phyloP scores from a whole-genome alignment of 1,140 invertebrate genomes.

The Plectus sambesii region DNA sequence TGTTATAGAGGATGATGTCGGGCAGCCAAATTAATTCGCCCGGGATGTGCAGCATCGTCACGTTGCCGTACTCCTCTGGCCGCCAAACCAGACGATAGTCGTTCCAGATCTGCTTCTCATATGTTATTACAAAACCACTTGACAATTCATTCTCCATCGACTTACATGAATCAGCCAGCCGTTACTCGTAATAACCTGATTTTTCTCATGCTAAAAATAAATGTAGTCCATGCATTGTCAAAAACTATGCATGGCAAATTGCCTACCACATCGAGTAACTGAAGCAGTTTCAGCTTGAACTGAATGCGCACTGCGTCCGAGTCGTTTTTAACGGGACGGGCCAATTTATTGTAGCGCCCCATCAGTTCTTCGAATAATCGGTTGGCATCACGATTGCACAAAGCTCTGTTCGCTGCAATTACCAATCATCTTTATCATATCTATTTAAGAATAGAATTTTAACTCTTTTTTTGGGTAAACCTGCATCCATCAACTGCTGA shows the following conservation, averaged over 20 bases:
- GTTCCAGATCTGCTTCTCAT: slow-evolving; percentile 81
- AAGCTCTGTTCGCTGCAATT: too few species aligned
- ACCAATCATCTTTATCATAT: too few species aligned
- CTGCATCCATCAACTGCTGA: too few species aligned
- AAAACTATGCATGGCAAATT: too few species aligned
- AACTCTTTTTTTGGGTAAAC: too few species aligned
- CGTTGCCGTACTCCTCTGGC: slow-evolving; percentile 56
- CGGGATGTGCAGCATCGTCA: slow-evolving; percentile 53
- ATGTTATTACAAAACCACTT: slow-evolving; percentile 11
- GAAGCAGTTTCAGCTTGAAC: slow-evolving; percentile 55
- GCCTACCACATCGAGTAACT: slow-evolving; percentile 37
- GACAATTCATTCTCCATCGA: background rate
- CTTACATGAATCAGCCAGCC: slow-evolving; percentile 86
- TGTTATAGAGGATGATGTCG: slow-evolving; percentile 82
- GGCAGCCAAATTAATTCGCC: slow-evolving; percentile 65
- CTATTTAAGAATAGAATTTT: too few species aligned
- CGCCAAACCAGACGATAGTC: slow-evolving; percentile 76
- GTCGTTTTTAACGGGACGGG: slow-evolving; percentile 79
- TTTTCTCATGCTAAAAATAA: slow-evolving; percentile 67
- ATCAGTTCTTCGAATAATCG: slow-evolving; percentile 59
- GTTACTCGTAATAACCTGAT: slow-evolving; percentile 86
- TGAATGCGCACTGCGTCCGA: slow-evolving; percentile 80
- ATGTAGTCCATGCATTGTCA: background rate
- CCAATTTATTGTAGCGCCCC: slow-evolving; percentile 85
- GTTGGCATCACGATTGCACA: too few species aligned